Percentiles rank a stretch among this genome's conserved stretches.
Conservation (phyloP, 2,888 invertebrate species). For the Dusona sp. region DNA sequence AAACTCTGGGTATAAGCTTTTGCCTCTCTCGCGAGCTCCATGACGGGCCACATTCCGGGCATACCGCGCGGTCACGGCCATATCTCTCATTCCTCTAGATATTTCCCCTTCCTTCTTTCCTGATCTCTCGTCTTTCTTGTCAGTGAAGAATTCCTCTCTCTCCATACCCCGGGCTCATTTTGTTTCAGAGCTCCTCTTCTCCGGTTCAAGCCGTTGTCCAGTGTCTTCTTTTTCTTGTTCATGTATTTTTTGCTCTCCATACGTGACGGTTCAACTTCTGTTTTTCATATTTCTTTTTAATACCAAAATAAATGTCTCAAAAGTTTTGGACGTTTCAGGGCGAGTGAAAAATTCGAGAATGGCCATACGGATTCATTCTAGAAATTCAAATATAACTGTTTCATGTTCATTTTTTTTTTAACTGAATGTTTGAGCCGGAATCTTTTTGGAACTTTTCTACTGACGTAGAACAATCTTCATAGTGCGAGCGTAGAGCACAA, state of each 20-base stretch:
- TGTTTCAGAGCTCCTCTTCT: slow-evolving; percentile 45
- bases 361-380: background rate
- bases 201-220: slow-evolving; percentile 30
- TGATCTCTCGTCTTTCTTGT: slow-evolving; percentile 55
- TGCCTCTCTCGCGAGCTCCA: slow-evolving; percentile 77
- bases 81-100: slow-evolving; percentile 83
- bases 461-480: too few species aligned
- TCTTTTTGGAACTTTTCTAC: background rate
- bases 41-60: slow-evolving; percentile 84
- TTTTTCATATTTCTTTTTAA: slow-evolving; percentile 27
- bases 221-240: slow-evolving; percentile 46
- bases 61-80: slow-evolving; percentile 84
- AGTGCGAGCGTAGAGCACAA: too few species aligned
- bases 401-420: background rate
- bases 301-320: background rate
- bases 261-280: slow-evolving; percentile 30
- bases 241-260: slow-evolving; percentile 38
- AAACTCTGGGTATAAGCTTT: slow-evolving; percentile 54
- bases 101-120: slow-evolving; percentile 71
- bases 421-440: background rate
- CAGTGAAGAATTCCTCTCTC: slow-evolving; percentile 57
- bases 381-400: too few species aligned
- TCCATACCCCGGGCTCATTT: slow-evolving; percentile 43
- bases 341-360: background rate
- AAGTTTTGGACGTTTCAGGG: background rate